phyloP scores from a whole-genome alignment of 2,888 invertebrate species.

The Leucophora obtusa region DNA sequence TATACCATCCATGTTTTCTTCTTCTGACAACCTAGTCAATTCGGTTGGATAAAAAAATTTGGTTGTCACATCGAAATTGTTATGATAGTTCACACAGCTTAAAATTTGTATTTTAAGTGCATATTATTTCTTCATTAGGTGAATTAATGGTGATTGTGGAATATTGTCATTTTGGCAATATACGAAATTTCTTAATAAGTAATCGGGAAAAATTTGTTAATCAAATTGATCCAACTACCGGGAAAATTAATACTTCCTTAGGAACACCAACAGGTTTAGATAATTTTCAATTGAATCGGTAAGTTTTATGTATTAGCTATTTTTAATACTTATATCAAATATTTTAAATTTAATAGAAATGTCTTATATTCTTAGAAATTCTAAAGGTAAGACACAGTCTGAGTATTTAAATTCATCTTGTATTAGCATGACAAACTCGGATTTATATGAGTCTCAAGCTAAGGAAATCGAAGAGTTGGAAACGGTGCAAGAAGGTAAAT shows the following conservation, averaged over 20 bases:
- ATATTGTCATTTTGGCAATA: slow-evolving; percentile 94
- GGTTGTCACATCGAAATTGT: too few relatives aligned
- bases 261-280: slow-evolving; percentile 78
- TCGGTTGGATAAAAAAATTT: too few relatives aligned
- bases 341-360: slow-evolving; percentile 69
- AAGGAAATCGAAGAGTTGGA: slow-evolving; percentile 76
- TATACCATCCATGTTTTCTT: too few relatives aligned
- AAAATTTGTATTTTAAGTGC: too few relatives aligned
- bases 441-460: slow-evolving; percentile 74
- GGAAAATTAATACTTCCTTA: slow-evolving; percentile 84
- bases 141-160: slow-evolving; percentile 96
- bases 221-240: slow-evolving; percentile 86
- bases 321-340: too few relatives aligned
- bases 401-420: slow-evolving; percentile 76
- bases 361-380: slow-evolving; percentile 76
- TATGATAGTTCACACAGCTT: too few relatives aligned
- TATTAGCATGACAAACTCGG: slow-evolving; percentile 72
- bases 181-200: slow-evolving; percentile 91
- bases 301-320: slow-evolving; percentile 62
- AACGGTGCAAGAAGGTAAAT: slow-evolving; percentile 76
- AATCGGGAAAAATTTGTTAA: slow-evolving; percentile 91
- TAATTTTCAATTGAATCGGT: slow-evolving; percentile 77
- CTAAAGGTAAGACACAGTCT: slow-evolving; percentile 76
- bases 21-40: too few relatives aligned
- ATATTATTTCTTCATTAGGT: slow-evolving; percentile 79